These are phyloP conservation scores for Mormyrus hasselquistii DNA, from an alignment of 2,797 vertebrate genomes.

Conservation along the genomic window DNA sequence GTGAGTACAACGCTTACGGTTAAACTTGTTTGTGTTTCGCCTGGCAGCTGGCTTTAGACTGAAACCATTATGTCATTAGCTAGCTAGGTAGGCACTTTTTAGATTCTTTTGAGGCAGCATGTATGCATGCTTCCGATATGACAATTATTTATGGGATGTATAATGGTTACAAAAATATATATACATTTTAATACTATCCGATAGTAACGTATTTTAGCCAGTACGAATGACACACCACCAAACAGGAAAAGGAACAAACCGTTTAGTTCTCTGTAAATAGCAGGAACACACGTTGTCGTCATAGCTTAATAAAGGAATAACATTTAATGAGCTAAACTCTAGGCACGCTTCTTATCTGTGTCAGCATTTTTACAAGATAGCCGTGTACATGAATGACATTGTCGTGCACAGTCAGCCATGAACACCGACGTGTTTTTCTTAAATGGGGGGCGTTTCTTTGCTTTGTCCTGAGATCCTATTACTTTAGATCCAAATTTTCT, in stretches of 20 bases:
- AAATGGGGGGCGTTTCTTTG: constrained; percentile 23
- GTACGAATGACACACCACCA: neutral
- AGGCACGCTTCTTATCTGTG: neutral
- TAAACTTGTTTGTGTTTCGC: neutral
- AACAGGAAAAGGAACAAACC: neutral
- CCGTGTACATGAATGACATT: constrained; percentile 6
- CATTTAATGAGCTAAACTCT: neutral
- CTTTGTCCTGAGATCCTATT: constrained; percentile 4
- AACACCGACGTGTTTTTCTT: neutral
- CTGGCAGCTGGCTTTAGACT: neutral
- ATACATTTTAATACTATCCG: neutral
- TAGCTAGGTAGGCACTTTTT: neutral
- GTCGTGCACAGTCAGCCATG: neutral
- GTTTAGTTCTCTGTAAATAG: neutral
- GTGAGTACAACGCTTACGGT: constrained; percentile 9
- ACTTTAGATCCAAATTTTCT: neutral
- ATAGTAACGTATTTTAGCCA: neutral
- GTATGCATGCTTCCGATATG: neutral
- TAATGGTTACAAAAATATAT: neutral
- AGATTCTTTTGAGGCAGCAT: neutral
- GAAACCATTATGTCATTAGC: neutral
- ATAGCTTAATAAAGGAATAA: neutral
- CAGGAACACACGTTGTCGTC: neutral
- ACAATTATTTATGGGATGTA: neutral
- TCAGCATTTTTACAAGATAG: neutral